Percentiles rank a stretch among this genome's conserved stretches.
These are phyloP conservation scores for Papilio glaucus DNA, from an alignment of 1,140 invertebrate species.

Conservation along the genomic window DNA sequence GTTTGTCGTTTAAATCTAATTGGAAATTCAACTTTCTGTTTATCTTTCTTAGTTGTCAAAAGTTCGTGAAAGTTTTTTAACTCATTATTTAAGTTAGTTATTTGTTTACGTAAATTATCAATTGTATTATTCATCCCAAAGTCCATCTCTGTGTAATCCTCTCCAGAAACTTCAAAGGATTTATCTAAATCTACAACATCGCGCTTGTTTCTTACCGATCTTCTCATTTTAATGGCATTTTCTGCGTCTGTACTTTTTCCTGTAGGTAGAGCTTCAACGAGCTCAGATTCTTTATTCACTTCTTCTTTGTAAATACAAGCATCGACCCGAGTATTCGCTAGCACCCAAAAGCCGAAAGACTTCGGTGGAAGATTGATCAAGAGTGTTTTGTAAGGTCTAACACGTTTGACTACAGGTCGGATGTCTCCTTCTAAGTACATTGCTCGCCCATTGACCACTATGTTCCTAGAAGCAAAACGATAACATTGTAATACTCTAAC, in stretches of 20 bases:
- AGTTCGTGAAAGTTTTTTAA: conserved; percentile 47
- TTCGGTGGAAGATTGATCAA: conserved; percentile 81
- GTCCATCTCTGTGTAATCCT: conserved; percentile 20
- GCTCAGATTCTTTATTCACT: conserved; percentile 41
- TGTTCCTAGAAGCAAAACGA: conserved; percentile 74
- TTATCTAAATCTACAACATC: conserved; percentile 16
- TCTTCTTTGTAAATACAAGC: conserved; percentile 61
- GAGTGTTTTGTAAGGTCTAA: conserved; percentile 74
- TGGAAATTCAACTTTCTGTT: conserved; percentile 11
- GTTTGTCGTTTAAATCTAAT: conserved; percentile 42
- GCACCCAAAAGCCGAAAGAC: conserved; percentile 85
- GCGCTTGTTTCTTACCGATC: conserved; percentile 40
- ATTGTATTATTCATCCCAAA: conserved; percentile 36
- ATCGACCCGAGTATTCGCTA: conserved; percentile 82
- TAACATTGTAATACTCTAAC: too few relatives aligned
- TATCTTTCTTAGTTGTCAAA: conserved; percentile 24
- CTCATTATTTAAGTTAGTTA: conserved; percentile 54
- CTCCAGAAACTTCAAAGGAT: conserved; percentile 25
- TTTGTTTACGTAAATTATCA: conserved; percentile 45
- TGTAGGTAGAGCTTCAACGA: conserved; percentile 44
- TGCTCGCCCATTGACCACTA: conserved; percentile 80
- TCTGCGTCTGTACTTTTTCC: conserved; percentile 38
- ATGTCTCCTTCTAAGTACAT: conserved; percentile 81
- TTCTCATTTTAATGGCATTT: conserved; percentile 46
- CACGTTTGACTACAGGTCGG: conserved; percentile 73